A percentile compares a stretch with the other conserved stretches of the same genome.
phyloP scores from a whole-genome alignment of 2,888 invertebrate species.

The Neuroscelio doddi region DNA sequence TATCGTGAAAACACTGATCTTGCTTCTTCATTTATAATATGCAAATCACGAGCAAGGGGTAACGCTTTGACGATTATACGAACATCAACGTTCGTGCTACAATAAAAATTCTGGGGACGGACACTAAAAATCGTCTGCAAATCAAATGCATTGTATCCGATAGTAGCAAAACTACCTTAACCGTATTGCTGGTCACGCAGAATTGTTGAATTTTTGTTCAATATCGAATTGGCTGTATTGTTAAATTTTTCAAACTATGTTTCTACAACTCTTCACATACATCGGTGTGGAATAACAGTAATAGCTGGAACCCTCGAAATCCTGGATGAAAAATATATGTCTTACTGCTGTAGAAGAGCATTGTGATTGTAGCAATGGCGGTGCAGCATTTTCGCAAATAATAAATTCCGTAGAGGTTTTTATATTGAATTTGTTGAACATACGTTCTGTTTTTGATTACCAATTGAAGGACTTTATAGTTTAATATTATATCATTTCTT shows the following conservation, averaged over 20 bases:
- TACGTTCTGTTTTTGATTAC: too few relatives aligned
- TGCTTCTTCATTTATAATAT: constrained; percentile 62
- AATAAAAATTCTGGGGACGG: constrained; percentile 54
- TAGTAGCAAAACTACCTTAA: constrained; percentile 61
- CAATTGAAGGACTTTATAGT: too few relatives aligned
- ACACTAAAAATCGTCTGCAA: constrained; percentile 66
- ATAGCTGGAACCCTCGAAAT: constrained; percentile 37
- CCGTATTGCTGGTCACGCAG: constrained; percentile 19
- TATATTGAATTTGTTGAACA: too few relatives aligned
- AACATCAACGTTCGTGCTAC: constrained; percentile 38
- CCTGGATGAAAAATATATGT: constrained; percentile 28
- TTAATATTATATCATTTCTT: too few relatives aligned
- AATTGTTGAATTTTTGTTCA: constrained; percentile 54
- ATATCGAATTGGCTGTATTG: constrained; percentile 60
- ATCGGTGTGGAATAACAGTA: constrained; percentile 40
- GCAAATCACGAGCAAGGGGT: constrained; percentile 64
- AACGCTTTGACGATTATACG: constrained; percentile 68
- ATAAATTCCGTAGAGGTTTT: constrained; percentile 3
- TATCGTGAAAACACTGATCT: constrained; percentile 38
- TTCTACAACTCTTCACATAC: constrained; percentile 50
- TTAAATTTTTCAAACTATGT: constrained; percentile 62
- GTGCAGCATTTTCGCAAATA: constrained; percentile 19
- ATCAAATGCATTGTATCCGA: constrained; percentile 68
- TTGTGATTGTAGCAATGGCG: constrained; percentile 30
- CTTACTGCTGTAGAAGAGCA: constrained; percentile 23